These are phyloP conservation scores for Eupsittula cactorum DNA, from an alignment of 2,113 vertebrate species.

Conservation along the genomic window DNA sequence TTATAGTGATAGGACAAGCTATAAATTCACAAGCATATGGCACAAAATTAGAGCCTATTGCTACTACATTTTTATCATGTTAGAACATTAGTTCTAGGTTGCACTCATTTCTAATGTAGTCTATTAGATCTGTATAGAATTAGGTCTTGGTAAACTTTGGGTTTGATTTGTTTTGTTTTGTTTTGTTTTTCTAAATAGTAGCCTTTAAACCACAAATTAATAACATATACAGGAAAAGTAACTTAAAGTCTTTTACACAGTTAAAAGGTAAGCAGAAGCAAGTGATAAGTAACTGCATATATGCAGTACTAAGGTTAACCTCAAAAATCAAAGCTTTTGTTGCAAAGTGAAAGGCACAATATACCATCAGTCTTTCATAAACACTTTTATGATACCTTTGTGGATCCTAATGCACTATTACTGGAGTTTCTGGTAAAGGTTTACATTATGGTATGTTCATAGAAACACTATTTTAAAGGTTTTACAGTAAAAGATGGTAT, in stretches of 20 bases:
- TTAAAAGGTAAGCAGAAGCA: not conserved
- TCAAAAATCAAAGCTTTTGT: conserved; percentile 6
- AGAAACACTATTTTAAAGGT: not conserved
- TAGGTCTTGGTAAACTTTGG: not conserved
- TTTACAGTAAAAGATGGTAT: not conserved
- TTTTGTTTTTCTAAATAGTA: not conserved
- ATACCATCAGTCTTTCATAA: not conserved
- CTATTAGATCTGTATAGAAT: not conserved
- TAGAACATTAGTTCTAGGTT: not conserved
- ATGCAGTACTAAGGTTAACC: not conserved
- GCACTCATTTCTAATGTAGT: not conserved
- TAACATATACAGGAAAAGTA: not conserved
- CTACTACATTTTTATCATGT: not conserved
- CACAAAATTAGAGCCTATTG: conserved; percentile 27
- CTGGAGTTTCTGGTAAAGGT: not conserved
- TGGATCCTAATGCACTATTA: not conserved
- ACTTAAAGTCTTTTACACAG: not conserved
- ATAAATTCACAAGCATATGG: conserved; percentile 50
- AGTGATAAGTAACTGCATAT: not conserved
- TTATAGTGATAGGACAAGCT: not conserved
- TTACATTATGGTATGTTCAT: not conserved
- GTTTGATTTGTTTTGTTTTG: rapidly evolving
- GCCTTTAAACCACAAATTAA: not conserved
- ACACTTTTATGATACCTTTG: not conserved
- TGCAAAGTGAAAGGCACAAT: not conserved